These are phyloP conservation scores for Callorhinus ursinus DNA, from an alignment of 2,113 vertebrate genomes.

Conservation along the genomic window DNA sequence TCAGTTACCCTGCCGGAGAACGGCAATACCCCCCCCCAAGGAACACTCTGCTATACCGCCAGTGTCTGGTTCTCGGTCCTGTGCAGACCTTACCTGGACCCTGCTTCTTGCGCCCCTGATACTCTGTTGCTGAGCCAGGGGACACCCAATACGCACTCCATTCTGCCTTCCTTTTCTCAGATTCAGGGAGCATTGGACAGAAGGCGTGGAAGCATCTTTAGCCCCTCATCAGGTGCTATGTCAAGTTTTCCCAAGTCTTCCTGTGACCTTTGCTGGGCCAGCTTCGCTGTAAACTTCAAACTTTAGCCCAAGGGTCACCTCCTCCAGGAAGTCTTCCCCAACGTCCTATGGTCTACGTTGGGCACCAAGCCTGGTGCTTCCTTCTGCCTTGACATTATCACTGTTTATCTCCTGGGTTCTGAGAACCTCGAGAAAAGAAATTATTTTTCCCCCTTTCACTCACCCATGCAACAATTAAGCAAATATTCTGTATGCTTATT, in stretches of 20 bases:
- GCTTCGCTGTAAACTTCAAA: not conserved
- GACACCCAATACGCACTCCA: not conserved
- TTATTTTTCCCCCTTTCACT: not conserved
- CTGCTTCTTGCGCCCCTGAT: not conserved
- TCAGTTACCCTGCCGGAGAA: not conserved
- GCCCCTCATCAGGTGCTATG: not conserved
- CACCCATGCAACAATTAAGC: not conserved
- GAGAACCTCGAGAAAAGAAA: not conserved
- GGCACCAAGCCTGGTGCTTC: not conserved
- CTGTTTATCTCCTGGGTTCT: not conserved
- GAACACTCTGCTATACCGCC: not conserved
- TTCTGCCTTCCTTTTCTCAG: not conserved
- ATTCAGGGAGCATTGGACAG: not conserved
- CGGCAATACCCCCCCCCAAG: not conserved
- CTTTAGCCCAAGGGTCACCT: not conserved
- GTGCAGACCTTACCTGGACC: not conserved
- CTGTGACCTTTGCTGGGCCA: not conserved
- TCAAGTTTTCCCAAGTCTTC: not conserved
- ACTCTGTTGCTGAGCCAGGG: not conserved
- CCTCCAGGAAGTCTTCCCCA: not conserved
- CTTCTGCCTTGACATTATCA: not conserved
- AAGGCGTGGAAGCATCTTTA: not conserved
- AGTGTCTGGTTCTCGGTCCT: not conserved
- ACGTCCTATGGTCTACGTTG: not conserved
- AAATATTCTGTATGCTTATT: not conserved